These are phyloP conservation scores for Colossoma macropomum DNA, from an alignment of 2,113 vertebrate genomes.

Conservation along the genomic window DNA sequence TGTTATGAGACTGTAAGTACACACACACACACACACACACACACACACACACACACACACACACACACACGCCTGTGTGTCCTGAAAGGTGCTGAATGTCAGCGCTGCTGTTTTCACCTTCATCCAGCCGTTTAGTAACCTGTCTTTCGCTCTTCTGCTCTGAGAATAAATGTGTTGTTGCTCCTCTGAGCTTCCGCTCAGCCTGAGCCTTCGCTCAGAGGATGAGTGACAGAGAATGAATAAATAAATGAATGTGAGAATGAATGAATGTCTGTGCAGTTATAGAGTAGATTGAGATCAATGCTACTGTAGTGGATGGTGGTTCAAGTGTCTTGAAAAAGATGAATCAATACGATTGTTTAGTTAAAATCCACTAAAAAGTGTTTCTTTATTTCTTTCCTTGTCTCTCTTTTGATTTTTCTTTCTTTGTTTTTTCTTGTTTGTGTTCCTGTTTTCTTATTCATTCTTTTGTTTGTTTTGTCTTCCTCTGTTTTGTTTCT, in stretches of 20 bases:
- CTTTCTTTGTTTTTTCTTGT: not conserved
- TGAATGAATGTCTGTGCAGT: too few relatives aligned
- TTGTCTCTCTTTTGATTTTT: not conserved
- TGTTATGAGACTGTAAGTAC: constrained; percentile 94
- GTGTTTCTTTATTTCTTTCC: rapidly evolving
- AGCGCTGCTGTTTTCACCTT: not conserved
- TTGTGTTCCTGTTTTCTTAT: not conserved
- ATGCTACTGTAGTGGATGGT: too few relatives aligned
- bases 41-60: not conserved
- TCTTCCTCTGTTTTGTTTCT: not conserved
- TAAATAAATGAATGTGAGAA: too few relatives aligned
- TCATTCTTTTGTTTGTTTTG: not conserved
- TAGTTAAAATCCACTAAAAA: not conserved
- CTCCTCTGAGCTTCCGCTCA: not conserved
- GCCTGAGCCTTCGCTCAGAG: too few relatives aligned
- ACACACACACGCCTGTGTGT: not conserved
- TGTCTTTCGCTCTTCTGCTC: not conserved
- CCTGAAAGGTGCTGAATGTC: not conserved
- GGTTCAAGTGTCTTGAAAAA: too few relatives aligned
- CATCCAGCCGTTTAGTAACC: not conserved
- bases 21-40: not conserved
- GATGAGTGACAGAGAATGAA: too few relatives aligned
- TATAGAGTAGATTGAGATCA: too few relatives aligned
- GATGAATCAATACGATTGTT: too few relatives aligned
- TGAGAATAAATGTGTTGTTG: not conserved